Evolutionary conservation across 1,140 invertebrate species (phyloP), one percentile per base, ranked within the genome.

Genomic region (Cotesia vestalis): DNA sequence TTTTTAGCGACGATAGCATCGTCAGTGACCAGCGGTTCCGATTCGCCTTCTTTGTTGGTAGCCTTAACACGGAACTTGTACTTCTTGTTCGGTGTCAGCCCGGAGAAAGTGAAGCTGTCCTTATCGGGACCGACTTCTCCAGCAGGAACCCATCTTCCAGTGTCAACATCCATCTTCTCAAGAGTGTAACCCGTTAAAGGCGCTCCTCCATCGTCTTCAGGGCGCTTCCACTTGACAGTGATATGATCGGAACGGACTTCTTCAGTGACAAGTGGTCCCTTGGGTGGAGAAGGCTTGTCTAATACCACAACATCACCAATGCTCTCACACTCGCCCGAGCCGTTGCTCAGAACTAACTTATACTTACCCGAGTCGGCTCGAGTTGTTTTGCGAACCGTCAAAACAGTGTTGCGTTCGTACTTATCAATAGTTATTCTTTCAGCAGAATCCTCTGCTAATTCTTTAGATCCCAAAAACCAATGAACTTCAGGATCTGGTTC

Each of bases 41-140:
- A 98, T 88, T 97, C 94, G 1, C 98, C 98, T 88, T 99, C 98
- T 82, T 98, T 98, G 85, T 99, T 99, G 38, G 98, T 94, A 38
- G 98, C 98, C 78, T 96, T 97, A 0, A 99, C 98, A 59, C 98
- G 90, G 89, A 99, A 98, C 86, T 99, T 98, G 86, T 99, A 99
- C 79, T 96, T 97, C 86, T 99, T 98, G 78, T 98, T 98, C 0
- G 96, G 96, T 9, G 96, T 96, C 0, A 99, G 90, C 36, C 96
- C 96, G 80, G 96, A 94, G 75, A 99, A 94, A 1, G 92, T 94
- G 83, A 96, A 97, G 14, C 91, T 90, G 40, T 91, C 91, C 36
- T 94, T 91, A 60, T 94, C 88, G 0, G 95, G 91, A n/a, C 94
- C 93, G 69, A 94, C 92, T 88, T 97, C 95, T 68, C 95, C 95